Conservation (phyloP, 1,140 invertebrate genomes). For the Cotesia chilonis region DNA sequence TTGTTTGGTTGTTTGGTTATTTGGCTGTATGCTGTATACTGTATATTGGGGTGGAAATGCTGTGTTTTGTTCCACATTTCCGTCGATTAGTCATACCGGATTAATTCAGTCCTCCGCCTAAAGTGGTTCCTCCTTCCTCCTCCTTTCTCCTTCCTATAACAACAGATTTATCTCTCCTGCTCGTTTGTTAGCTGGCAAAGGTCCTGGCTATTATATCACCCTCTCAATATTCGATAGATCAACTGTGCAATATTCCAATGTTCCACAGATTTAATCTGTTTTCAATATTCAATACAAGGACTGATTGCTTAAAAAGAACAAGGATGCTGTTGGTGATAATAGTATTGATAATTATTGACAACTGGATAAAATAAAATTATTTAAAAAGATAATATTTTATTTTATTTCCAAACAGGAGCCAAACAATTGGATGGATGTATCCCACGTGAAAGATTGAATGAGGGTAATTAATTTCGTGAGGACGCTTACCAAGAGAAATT, state of each 20-base stretch:
- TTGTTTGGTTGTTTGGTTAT: too few relatives aligned
- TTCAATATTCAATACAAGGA: too few relatives aligned
- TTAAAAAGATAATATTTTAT: not conserved
- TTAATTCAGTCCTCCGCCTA: slow-evolving; percentile 31
- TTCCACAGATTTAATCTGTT: too few relatives aligned
- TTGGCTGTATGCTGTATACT: too few relatives aligned
- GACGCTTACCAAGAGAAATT: not conserved
- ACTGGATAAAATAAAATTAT: too few relatives aligned
- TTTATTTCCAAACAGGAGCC: not conserved
- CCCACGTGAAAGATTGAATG: slow-evolving; percentile 13
- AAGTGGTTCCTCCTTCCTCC: slow-evolving; percentile 2
- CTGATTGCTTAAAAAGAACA: too few relatives aligned
- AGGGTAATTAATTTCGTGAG: slow-evolving; percentile 9
- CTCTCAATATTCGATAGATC: too few relatives aligned
- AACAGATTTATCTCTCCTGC: slow-evolving; percentile 25
- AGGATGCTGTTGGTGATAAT: too few relatives aligned
- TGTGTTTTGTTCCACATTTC: slow-evolving; percentile 34
- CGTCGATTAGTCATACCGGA: slow-evolving; percentile 37
- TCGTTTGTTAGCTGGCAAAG: not conserved
- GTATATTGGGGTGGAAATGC: slow-evolving; percentile 3
- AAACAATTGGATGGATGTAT: slow-evolving; percentile 8
- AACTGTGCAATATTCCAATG: too few relatives aligned
- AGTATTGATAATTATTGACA: too few relatives aligned
- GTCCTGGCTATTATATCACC: too few relatives aligned
- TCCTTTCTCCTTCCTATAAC: too few relatives aligned